phyloP scores from a whole-genome alignment of 2,888 invertebrate genomes.

The Protodeltote pygarga region DNA sequence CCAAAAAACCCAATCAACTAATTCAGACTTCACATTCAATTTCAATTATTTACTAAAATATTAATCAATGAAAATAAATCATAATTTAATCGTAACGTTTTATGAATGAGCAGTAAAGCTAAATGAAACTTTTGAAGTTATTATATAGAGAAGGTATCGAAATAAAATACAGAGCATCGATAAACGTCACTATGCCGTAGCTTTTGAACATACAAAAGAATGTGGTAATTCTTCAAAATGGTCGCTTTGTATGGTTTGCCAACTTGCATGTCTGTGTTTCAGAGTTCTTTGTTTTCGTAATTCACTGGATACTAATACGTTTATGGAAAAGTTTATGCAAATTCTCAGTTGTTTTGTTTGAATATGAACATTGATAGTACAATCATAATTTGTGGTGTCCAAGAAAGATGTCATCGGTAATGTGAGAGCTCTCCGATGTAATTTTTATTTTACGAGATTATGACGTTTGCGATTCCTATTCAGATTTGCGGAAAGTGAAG shows the following conservation, averaged over 20 bases:
- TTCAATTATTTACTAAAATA: no score
- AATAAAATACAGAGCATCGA: slow-evolving; percentile 46
- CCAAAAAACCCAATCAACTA: no score
- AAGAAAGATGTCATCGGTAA: slow-evolving; percentile 85
- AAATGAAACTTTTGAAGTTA: neutral
- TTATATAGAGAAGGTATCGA: no score
- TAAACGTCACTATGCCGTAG: slow-evolving; percentile 67
- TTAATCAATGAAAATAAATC: no score
- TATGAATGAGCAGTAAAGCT: no score
- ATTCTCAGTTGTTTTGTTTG: slow-evolving; percentile 55
- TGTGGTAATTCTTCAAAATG: slow-evolving; percentile 92
- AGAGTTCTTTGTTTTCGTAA: slow-evolving; percentile 85
- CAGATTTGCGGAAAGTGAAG: slow-evolving; percentile 70
- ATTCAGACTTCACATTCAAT: no score
- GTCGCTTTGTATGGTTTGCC: slow-evolving; percentile 89
- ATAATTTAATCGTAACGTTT: no score
- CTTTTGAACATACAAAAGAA: slow-evolving; percentile 86
- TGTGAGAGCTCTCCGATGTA: slow-evolving; percentile 82
- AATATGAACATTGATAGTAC: slow-evolving; percentile 56
- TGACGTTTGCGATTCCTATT: slow-evolving; percentile 74
- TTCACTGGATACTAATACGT: slow-evolving; percentile 62
- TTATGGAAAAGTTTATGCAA: slow-evolving; percentile 59
- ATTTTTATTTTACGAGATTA: slow-evolving; percentile 80
- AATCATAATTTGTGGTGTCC: slow-evolving; percentile 65
- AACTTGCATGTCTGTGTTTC: slow-evolving; percentile 87